Conservation (phyloP, 2,888 invertebrate genomes). For the Mesoligia furuncula region DNA sequence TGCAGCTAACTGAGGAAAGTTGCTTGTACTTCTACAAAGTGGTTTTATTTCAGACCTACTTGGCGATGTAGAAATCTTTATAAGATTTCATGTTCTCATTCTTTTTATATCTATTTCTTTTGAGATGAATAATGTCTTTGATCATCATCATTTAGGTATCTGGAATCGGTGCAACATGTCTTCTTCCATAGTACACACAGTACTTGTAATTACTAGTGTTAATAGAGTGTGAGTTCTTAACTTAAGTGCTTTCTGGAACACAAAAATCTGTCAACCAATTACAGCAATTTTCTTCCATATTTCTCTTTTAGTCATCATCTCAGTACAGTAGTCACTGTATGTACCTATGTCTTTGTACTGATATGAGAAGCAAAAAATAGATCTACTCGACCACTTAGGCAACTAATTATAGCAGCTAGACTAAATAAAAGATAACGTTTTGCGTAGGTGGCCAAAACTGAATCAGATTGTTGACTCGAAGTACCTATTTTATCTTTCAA, state of each 20-base stretch:
- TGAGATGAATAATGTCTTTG: background rate
- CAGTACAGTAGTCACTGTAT: background rate
- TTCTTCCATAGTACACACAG: background rate
- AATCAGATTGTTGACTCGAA: conserved; percentile 8
- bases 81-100: conserved; percentile 14
- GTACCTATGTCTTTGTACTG: background rate
- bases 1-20: conserved; percentile 29
- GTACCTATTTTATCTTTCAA: background rate
- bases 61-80: conserved; percentile 20
- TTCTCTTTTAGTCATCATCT: background rate
- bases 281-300: background rate
- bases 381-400: background rate
- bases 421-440: conserved; percentile 42
- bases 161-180: background rate
- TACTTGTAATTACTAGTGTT: background rate
- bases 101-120: background rate
- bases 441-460: conserved; percentile 23
- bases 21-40: conserved; percentile 40
- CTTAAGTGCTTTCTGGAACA: background rate
- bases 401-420: conserved; percentile 34
- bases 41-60: conserved; percentile 51
- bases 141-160: too few relatives aligned
- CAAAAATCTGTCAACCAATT: background rate
- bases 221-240: background rate
- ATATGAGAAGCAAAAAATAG: background rate